Conservation (phyloP, 2,797 vertebrate species). For the Gymnothorax javanicus region DNA sequence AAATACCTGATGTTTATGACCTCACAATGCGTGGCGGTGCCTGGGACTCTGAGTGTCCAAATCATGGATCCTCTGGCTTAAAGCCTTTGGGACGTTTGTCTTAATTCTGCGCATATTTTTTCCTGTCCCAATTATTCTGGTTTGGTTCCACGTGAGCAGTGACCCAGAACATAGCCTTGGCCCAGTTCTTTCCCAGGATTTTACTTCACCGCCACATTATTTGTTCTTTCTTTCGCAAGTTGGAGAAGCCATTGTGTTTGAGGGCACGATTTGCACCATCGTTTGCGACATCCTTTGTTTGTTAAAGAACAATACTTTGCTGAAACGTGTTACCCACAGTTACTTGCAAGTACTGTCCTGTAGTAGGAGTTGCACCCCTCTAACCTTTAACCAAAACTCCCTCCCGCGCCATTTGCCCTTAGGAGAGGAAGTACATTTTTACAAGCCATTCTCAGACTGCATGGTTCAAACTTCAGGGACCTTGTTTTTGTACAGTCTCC, state of each 20-base stretch:
- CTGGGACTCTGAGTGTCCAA: no score
- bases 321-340: background rate
- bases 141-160: background rate
- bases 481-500: background rate
- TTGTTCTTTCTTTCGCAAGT: background rate
- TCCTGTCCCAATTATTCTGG: background rate
- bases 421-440: background rate
- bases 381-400: background rate
- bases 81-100: no score
- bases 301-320: background rate
- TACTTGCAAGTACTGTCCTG: background rate
- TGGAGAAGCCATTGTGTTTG: background rate
- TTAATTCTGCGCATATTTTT: no score
- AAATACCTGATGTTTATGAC: no score
- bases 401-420: background rate
- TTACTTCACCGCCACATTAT: background rate
- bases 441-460: background rate
- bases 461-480: background rate
- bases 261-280: background rate
- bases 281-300: background rate
- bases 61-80: no score
- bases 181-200: slow-evolving; percentile 36
- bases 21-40: no score
- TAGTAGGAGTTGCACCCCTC: background rate
- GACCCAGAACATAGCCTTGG: background rate